Evolutionary conservation across 2,797 vertebrate genomes (phyloP), one percentile per base, ranked within the genome.

Genomic region (Psittacula echo): DNA sequence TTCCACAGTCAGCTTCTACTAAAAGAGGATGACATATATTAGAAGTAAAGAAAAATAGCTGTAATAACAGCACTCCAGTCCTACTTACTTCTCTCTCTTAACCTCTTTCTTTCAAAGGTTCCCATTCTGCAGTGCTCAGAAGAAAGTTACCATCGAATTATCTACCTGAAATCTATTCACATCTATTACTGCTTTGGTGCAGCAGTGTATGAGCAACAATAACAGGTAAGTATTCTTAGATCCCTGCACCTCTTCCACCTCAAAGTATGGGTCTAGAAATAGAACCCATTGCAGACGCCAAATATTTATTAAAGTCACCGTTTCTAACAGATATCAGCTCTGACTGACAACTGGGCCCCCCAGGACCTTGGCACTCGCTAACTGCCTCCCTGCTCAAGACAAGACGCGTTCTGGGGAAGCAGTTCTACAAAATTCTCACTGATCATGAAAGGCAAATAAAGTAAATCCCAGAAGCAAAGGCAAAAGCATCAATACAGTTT

Each of bases 31-130:
- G 91, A 83, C 84, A 94, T 67, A 61, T 92, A 95, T 96, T 94
- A 97, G 87, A 89, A 92, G 77, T 81, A 92, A 90, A 97, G 95
- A 97, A 98, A 97, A 97, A 97, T 92, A 96, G 92, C 87, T 95
- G 91, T 70, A 95, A 97, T 97, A 97, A 97, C 94, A 97, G 85
- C 81, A 66, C 86, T 95, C 76, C 91, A 94, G 93, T 95, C 91
- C 93, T 95, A 96, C 94, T 93, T 97, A 96, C 94, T 97, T 97
- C 94, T 92, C 90, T 94, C 87, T 94, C 58, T 85, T 97, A 96
- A 97, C 94, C 90, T 97, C 81, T 87, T 97, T 88, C 95, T 95
- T 96, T 97, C 95, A 97, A 89, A 94, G 93, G 80, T 89, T 91
- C 93, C 89, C 89, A 97, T n/a, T 58, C 86, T 87, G 96, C 88